Percentiles rank a stretch among this genome's conserved stretches.
Evolutionary conservation across 2,888 invertebrate species (phyloP).

Genomic region (Apodemia duryi): DNA sequence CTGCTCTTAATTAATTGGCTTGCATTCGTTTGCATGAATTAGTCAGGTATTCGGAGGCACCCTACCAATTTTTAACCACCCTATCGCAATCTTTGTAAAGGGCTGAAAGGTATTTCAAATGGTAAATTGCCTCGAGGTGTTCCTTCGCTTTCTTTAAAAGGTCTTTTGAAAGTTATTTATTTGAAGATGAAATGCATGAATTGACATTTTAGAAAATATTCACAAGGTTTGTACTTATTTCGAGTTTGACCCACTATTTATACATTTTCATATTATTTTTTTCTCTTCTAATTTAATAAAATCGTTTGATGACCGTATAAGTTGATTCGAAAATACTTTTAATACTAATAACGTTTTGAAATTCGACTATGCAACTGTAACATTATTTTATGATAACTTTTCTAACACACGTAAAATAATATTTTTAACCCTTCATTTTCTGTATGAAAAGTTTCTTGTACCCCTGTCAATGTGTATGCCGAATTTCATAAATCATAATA

Average conservation of each 20-base stretch:
- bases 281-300: too few species aligned
- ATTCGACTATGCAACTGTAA: too few species aligned
- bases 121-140: constrained; percentile 28
- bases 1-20: constrained; percentile 74
- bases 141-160: constrained; percentile 21
- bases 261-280: too few species aligned
- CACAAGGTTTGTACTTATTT: not conserved
- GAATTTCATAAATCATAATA: too few species aligned
- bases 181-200: not conserved
- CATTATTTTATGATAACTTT: too few species aligned
- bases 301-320: too few species aligned
- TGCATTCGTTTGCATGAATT: constrained; percentile 78
- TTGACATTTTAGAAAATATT: not conserved
- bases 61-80: constrained; percentile 36
- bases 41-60: constrained; percentile 54
- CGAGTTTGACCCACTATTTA: not conserved
- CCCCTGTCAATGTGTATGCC: too few species aligned
- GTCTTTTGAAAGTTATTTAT: constrained; percentile 6
- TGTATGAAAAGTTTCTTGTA: too few species aligned
- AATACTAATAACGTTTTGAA: too few species aligned
- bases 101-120: constrained; percentile 33
- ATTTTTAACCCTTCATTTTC: too few species aligned
- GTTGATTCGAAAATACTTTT: too few species aligned
- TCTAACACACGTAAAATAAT: too few species aligned
- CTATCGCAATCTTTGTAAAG: constrained; percentile 30